Conservation (phyloP, 2,888 invertebrate genomes). For the Torymus auratus region DNA sequence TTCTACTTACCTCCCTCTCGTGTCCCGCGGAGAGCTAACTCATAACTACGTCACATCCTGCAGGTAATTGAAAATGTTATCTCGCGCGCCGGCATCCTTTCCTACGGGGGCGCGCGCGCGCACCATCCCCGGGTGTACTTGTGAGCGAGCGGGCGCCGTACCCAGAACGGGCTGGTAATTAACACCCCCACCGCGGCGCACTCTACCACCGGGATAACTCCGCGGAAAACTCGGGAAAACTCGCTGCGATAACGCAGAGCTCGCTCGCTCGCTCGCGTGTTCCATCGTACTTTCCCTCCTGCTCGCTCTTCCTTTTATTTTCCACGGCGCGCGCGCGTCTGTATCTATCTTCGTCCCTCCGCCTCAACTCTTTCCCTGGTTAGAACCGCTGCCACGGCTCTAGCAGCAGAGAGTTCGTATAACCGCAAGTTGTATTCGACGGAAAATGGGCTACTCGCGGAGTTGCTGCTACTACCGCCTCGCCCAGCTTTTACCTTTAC, state of each 20-base stretch:
- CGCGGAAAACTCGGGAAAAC: slow-evolving; percentile 71
- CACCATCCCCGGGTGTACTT: slow-evolving; percentile 35
- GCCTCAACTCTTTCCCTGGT: slow-evolving; percentile 49
- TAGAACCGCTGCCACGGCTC: slow-evolving; percentile 52
- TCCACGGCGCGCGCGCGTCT: background rate
- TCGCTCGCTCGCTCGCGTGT: slow-evolving; percentile 43
- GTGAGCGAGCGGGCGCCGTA: slow-evolving; percentile 62
- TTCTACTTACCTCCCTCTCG: slow-evolving; percentile 50
- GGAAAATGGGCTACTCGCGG: slow-evolving; percentile 65
- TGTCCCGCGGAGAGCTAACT: slow-evolving; percentile 72
- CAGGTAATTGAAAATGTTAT: slow-evolving; percentile 77
- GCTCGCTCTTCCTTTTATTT: slow-evolving; percentile 43
- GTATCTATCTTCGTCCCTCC: background rate
- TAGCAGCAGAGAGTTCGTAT: slow-evolving; percentile 59
- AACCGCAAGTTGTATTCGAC: slow-evolving; percentile 67
- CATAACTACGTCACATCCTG: slow-evolving; percentile 77
- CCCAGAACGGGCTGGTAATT: slow-evolving; percentile 71
- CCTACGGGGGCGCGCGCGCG: slow-evolving; percentile 60
- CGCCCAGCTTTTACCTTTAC: slow-evolving; percentile 47
- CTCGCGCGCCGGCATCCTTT: slow-evolving; percentile 71
- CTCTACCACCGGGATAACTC: slow-evolving; percentile 63
- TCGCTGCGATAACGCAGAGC: slow-evolving; percentile 65
- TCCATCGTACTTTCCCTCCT: slow-evolving; percentile 54
- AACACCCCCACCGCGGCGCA: slow-evolving; percentile 66
- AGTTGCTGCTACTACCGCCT: slow-evolving; percentile 58